Conservation (phyloP, 2,113 vertebrate genomes). For the Hippotragus niger region DNA sequence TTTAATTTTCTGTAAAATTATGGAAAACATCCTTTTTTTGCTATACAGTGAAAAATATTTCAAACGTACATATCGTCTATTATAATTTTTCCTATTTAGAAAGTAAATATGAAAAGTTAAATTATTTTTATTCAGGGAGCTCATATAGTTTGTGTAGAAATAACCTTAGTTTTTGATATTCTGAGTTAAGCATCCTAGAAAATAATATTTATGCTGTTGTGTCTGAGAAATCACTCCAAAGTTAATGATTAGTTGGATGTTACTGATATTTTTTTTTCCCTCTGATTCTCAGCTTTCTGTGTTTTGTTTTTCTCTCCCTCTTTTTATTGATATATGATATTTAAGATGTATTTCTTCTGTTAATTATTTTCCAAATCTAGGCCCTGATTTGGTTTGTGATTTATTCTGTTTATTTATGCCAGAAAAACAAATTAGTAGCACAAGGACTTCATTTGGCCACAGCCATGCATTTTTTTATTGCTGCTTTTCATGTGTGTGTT, state of each 20-base stretch:
- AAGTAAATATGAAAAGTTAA: not conserved
- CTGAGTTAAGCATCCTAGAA: not conserved
- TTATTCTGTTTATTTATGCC: not conserved
- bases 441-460: not conserved
- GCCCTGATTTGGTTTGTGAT: not conserved
- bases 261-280: not conserved
- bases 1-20: not conserved
- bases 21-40: not conserved
- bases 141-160: not conserved
- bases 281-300: not conserved
- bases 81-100: not conserved
- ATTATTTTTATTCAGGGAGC: not conserved
- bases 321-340: not conserved
- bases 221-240: not conserved
- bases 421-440: not conserved
- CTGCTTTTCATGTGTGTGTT: not conserved
- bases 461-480: not conserved
- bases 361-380: not conserved
- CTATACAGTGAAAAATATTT: not conserved
- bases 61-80: not conserved
- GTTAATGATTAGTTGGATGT: not conserved
- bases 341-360: not conserved
- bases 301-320: not conserved
- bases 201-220: not conserved
- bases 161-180: not conserved